phyloP scores from a whole-genome alignment of 2,113 vertebrate species.

The Brachypteracias leptosomus region DNA sequence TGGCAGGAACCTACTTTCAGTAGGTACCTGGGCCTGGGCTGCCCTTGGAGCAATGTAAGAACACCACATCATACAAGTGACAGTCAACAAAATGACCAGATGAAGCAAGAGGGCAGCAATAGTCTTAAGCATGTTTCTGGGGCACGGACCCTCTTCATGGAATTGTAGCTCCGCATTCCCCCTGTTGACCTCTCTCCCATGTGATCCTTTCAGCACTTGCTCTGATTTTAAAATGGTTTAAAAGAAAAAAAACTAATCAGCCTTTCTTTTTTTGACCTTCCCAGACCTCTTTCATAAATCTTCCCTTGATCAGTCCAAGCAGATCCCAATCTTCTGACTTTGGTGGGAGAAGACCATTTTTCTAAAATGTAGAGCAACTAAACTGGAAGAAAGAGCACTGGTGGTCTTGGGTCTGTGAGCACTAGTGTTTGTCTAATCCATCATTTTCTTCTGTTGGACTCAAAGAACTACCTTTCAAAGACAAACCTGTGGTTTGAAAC shows the following conservation, averaged over 20 bases:
- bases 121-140: not conserved
- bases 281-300: not conserved
- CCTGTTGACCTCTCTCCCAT: not conserved
- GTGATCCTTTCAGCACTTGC: not conserved
- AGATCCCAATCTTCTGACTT: not conserved
- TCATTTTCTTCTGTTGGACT: too few species aligned
- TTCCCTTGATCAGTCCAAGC: not conserved
- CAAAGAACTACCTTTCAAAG: not conserved
- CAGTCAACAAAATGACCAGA: not conserved
- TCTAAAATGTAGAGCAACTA: not conserved
- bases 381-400: not conserved
- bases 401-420: not conserved
- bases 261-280: not conserved
- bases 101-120: not conserved
- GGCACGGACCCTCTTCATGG: not conserved
- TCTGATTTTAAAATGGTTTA: not conserved
- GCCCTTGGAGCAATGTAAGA: not conserved
- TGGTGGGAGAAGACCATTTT: not conserved
- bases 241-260: not conserved
- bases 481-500: not conserved
- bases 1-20: not conserved
- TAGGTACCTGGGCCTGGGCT: not conserved
- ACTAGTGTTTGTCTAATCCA: accelerated
- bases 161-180: not conserved
- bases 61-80: not conserved